A percentile compares a stretch with the other conserved stretches of the same genome.
These are phyloP conservation scores for Rissa tridactyla DNA, from an alignment of 2,113 vertebrate genomes.

Conservation along the genomic window DNA sequence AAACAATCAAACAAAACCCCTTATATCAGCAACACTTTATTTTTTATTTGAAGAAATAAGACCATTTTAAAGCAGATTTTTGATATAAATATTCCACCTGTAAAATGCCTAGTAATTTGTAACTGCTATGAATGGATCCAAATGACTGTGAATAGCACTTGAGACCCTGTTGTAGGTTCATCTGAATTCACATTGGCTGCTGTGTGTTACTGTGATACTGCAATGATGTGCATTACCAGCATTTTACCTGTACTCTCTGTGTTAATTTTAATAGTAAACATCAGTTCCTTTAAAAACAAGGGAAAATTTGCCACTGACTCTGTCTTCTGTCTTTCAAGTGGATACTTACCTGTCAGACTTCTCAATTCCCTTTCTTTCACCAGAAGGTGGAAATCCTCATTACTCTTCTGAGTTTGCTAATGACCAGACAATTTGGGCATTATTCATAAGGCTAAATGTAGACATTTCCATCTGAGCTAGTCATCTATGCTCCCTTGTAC, in stretches of 20 bases:
- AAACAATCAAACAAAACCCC: not conserved
- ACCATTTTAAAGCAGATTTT: not conserved
- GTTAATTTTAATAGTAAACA: not conserved
- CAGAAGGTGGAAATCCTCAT: not conserved
- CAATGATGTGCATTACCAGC: not conserved
- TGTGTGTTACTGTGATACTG: not conserved
- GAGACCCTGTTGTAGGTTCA: not conserved
- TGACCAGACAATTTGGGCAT: not conserved
- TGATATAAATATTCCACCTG: not conserved
- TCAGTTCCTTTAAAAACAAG: not conserved
- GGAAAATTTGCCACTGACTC: not conserved
- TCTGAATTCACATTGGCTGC: not conserved
- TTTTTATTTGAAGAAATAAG: not conserved
- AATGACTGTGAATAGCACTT: not conserved
- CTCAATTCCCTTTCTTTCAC: not conserved
- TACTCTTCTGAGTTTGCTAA: not conserved
- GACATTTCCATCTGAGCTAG: not conserved
- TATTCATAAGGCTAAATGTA: not conserved
- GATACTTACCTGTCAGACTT: not conserved
- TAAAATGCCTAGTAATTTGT: not conserved
- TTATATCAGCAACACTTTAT: not conserved
- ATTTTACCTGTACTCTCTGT: not conserved
- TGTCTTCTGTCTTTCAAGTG: not conserved
- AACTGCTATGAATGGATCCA: not conserved
- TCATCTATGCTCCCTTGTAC: not conserved